phyloP scores from a whole-genome alignment of 2,888 invertebrate species.

The Machimus rusticus region DNA sequence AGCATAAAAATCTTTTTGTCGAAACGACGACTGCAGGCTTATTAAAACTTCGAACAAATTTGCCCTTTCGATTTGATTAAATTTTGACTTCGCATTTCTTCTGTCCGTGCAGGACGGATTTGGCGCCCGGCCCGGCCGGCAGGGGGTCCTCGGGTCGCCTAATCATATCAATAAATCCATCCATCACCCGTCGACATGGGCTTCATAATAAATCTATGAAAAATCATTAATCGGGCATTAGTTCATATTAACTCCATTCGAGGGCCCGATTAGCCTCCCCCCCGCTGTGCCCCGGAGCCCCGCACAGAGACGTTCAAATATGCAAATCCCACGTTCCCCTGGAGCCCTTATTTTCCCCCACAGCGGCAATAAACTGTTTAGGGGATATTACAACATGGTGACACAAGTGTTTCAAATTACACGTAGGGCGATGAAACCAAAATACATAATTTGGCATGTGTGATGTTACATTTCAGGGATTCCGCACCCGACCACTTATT shows the following conservation, averaged over 20 bases:
- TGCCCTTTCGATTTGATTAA: slow-evolving; percentile 16
- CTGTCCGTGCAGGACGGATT: neutral
- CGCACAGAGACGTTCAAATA: slow-evolving; percentile 6
- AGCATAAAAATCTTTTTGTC: neutral
- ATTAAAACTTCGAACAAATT: neutral
- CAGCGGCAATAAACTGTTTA: slow-evolving; percentile 42
- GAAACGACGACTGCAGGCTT: neutral
- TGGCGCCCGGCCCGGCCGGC: neutral
- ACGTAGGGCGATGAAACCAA: slow-evolving; percentile 49
- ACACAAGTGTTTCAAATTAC: slow-evolving; percentile 62
- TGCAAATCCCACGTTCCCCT: slow-evolving; percentile 21
- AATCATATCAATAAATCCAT: neutral
- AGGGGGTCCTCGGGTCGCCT: neutral
- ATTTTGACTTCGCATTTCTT: neutral
- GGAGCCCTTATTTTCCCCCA: neutral
- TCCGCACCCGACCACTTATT: slow-evolving; percentile 38
- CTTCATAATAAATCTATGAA: neutral
- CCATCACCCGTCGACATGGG: neutral
- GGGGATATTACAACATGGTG: slow-evolving; percentile 50
- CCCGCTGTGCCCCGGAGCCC: neutral
- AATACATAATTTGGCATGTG: slow-evolving; percentile 43
- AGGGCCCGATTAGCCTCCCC: neutral
- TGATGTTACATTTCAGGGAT: slow-evolving; percentile 39
- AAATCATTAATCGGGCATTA: neutral
- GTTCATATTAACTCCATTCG: neutral